Evolutionary conservation across 2,113 vertebrate genomes (phyloP), one percentile per base, ranked within the genome.

Genomic region (Onychostruthus taczanowskii): DNA sequence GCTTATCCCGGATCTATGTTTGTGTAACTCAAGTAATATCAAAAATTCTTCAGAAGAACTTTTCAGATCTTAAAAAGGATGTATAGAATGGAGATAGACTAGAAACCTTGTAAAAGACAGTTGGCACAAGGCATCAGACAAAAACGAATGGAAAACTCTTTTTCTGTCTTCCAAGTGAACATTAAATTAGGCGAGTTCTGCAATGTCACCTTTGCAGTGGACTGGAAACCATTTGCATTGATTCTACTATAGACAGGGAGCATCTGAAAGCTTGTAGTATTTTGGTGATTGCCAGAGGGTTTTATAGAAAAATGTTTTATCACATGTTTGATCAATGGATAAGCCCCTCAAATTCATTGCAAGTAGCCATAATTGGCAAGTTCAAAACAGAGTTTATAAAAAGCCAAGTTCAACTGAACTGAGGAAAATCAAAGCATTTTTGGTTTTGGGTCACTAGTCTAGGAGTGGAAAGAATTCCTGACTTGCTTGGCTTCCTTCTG

Each of bases 1-100:
- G 19, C 4, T 52, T 84, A 33, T 37, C 41, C 10, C 1, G 1
- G 0, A 2, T 50, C 18, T 21, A 7, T 19, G 20, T 23, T 7
- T 44, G 41, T 41, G 5, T 20, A 67, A 76, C 35, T 30, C 53
- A 94, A 61, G 23, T 8, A 64, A n/a, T 7, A 77, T 30, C 49
- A 78, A n/a, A 66, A 78, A 87, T 62, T 62, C 18, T 62, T 82
- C 46, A 69, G 58, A 81, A 69, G 33, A 31, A 2, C 9, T 44
- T 87, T 91, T 73, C 61, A 77, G 44, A 44, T 61, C 35, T 91
- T 83, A 80, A 27, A 35, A 61, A 22, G 16, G 10, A 46, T 24
- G 31, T 19, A 52, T 11, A 84, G 13, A 58, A 55, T n/a, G 8
- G 24, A 89, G 46, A 72, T 9, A 73, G 59, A 77, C 69, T 33